Conservation (phyloP, 1,140 invertebrate species). For the Drosophila micromelanica region DNA sequence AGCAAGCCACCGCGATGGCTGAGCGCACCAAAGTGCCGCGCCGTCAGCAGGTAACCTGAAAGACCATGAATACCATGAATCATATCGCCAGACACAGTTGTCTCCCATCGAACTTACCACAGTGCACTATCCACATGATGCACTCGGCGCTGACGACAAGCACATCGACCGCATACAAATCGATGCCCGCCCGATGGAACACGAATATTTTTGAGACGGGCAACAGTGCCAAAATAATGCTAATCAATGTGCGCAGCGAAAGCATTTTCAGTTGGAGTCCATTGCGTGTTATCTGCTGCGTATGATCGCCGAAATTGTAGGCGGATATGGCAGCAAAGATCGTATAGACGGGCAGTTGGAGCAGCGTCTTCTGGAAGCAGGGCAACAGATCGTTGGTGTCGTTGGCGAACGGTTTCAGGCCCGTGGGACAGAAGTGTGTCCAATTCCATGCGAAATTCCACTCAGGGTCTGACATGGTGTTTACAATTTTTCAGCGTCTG, state of each 20-base stretch:
- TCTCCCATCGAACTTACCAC: conserved; percentile 83
- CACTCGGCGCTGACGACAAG: conserved; percentile 88
- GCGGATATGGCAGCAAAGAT: conserved; percentile 90
- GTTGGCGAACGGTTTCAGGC: conserved; percentile 88
- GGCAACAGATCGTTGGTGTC: conserved; percentile 89
- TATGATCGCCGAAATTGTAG: conserved; percentile 90
- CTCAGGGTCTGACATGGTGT: conserved; percentile 45
- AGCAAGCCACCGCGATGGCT: conserved; percentile 90
- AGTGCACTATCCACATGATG: conserved; percentile 92
- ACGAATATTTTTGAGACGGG: conserved; percentile 88
- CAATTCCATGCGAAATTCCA: conserved; percentile 87
- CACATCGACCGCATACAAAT: conserved; percentile 88
- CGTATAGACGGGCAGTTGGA: conserved; percentile 89
- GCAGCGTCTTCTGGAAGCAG: conserved; percentile 92
- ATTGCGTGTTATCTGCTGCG: conserved; percentile 86
- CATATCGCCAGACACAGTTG: no score
- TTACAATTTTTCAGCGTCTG: neutral
- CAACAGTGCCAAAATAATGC: conserved; percentile 87
- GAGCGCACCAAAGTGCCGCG: conserved; percentile 87
- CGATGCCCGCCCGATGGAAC: conserved; percentile 85
- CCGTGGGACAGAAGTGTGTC: conserved; percentile 89
- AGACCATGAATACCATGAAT: neutral
- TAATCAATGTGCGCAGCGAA: conserved; percentile 87
- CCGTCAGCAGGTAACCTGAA: conserved; percentile 88
- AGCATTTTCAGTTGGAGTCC: conserved; percentile 87